Evolutionary conservation across 2,797 vertebrate genomes (phyloP).

Genomic region (Chromis chromis): DNA sequence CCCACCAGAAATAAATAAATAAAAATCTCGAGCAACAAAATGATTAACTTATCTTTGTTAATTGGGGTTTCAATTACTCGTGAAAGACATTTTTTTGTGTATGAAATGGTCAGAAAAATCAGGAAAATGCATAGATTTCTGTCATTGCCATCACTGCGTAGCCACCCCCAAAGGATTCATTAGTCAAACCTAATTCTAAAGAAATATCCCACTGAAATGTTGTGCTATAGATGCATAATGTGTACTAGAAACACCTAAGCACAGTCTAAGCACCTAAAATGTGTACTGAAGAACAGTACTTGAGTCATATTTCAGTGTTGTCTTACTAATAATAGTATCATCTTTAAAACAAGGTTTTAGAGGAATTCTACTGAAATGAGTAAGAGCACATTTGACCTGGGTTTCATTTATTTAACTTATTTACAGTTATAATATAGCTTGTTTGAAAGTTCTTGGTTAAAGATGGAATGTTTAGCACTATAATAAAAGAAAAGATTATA

Average conservation of each 20-base stretch:
- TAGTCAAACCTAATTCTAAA: too few species aligned
- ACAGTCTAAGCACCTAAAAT: too few species aligned
- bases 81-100: background rate
- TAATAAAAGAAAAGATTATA: conserved; percentile 9
- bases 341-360: background rate
- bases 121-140: too few species aligned
- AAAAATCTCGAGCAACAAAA: too few species aligned
- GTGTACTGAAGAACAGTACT: background rate
- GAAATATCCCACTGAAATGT: too few species aligned
- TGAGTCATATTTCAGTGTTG: background rate
- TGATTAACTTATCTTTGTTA: too few species aligned
- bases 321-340: background rate
- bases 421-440: conserved; percentile 7
- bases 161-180: too few species aligned
- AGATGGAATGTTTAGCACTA: background rate
- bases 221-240: too few species aligned
- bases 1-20: too few species aligned
- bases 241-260: too few species aligned
- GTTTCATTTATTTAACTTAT: conserved; percentile 6
- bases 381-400: background rate
- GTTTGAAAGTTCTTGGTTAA: conserved; percentile 13
- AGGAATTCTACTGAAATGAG: background rate
- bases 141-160: too few species aligned
- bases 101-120: too few species aligned
- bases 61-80: background rate